Percentiles rank a stretch among this genome's conserved stretches.
phyloP scores from a whole-genome alignment of 2,797 vertebrate genomes.

The Galagoides demidoff region DNA sequence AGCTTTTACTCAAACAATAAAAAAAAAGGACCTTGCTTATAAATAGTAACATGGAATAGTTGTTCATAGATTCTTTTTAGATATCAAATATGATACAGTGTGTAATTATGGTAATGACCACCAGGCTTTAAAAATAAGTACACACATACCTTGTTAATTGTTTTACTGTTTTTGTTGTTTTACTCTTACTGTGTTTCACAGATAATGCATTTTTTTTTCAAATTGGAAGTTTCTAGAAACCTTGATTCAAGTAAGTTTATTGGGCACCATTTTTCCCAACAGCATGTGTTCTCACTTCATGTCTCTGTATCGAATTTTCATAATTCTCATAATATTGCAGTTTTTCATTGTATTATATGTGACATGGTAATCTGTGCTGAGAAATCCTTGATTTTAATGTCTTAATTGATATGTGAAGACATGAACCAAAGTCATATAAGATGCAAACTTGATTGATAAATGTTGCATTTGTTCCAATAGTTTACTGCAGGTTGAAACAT shows the following conservation, averaged over 20 bases:
- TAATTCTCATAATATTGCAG: neutral
- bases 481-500: too few species aligned
- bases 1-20: neutral
- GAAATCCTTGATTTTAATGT: neutral
- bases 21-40: neutral
- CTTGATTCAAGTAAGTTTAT: neutral
- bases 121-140: conserved; percentile 1
- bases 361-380: neutral
- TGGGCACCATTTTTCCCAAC: neutral
- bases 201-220: neutral
- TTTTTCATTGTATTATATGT: neutral
- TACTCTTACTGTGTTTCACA: neutral
- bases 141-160: neutral
- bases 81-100: neutral
- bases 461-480: neutral
- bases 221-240: neutral
- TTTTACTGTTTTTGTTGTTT: neutral
- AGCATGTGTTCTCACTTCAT: neutral
- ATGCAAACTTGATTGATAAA: neutral
- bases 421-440: neutral
- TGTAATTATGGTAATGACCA: neutral
- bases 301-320: neutral
- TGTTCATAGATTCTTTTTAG: neutral
- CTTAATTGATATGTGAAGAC: neutral
- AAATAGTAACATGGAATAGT: neutral